Percentiles rank a stretch among this genome's conserved stretches.
Conservation (phyloP, 2,113 vertebrate genomes). For the Cyrtonyx montezumae region DNA sequence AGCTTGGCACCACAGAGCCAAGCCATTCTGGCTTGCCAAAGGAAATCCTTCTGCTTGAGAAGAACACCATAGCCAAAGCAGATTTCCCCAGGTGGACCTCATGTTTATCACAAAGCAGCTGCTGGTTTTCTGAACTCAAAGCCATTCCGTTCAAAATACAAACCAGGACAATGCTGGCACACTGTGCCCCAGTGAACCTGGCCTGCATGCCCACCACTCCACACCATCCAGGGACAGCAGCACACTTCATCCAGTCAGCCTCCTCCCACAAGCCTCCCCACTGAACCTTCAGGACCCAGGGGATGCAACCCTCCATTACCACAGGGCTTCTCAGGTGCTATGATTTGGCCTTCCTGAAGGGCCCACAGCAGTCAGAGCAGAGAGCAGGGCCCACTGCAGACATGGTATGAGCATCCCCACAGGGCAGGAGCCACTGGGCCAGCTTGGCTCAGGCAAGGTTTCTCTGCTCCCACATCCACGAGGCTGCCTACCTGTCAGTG, state of each 20-base stretch:
- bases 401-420: background rate
- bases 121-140: background rate
- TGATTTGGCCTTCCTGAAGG: rapidly evolving
- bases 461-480: background rate
- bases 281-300: background rate
- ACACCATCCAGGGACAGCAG: background rate
- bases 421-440: background rate
- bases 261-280: background rate
- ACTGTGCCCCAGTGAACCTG: no score
- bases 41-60: background rate
- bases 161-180: background rate
- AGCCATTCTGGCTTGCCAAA: background rate
- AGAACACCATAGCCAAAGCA: background rate
- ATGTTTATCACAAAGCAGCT: background rate
- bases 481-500: conserved; percentile 82
- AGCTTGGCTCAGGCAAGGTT: background rate
- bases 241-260: no score
- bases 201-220: background rate
- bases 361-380: background rate
- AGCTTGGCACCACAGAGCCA: background rate
- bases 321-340: background rate
- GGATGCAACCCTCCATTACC: rapidly evolving
- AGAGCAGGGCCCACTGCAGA: background rate
- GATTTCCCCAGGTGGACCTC: background rate
- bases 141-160: no score